Conservation (phyloP, 2,113 vertebrate species). For the Acinonyx jubatus region DNA sequence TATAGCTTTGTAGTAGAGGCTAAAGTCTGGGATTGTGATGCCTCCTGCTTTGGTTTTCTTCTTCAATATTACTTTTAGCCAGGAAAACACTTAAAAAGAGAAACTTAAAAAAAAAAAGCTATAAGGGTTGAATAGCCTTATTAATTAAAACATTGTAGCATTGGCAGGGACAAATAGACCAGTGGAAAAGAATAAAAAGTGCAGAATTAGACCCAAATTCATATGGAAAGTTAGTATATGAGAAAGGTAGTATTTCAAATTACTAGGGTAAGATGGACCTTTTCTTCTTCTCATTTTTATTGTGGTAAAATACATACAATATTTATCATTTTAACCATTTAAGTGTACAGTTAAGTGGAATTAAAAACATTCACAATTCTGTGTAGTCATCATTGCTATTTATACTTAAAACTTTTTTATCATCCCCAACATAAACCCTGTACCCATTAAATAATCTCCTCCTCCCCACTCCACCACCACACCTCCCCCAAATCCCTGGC, state of each 20-base stretch:
- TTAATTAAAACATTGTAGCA: neutral
- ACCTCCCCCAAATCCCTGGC: no score
- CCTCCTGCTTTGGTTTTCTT: no score
- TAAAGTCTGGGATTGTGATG: no score
- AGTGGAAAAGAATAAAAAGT: neutral
- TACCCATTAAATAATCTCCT: neutral
- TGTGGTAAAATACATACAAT: neutral
- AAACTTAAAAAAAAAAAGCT: no score
- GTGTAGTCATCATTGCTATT: neutral
- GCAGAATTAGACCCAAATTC: neutral
- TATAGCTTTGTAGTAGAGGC: no score
- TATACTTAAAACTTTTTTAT: neutral
- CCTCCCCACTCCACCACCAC: neutral
- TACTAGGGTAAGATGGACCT: neutral
- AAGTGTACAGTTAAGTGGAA: neutral
- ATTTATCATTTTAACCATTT: neutral
- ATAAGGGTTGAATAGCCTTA: no score
- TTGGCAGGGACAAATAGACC: neutral
- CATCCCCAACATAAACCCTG: neutral
- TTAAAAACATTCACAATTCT: neutral
- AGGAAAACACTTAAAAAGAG: no score
- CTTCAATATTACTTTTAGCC: no score
- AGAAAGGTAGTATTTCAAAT: neutral
- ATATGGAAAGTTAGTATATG: neutral
- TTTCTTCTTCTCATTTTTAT: neutral